Conservation (phyloP, 2,888 invertebrate species). For the Onthophagus sagittarius region DNA sequence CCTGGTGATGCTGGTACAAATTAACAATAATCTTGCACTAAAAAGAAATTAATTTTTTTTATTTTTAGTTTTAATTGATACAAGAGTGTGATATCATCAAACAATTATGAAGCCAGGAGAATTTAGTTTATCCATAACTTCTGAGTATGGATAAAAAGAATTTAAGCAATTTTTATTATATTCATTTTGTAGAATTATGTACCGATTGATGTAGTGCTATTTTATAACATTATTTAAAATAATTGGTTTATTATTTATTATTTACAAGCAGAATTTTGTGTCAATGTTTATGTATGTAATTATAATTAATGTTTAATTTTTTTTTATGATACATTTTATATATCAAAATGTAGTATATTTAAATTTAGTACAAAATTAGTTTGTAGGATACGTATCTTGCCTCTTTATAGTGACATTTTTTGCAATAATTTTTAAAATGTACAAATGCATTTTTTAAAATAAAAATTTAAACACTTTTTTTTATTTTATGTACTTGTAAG, state of each 20-base stretch:
- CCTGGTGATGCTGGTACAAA: slow-evolving; percentile 78
- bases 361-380: background rate
- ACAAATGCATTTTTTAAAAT: background rate
- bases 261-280: background rate
- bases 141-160: slow-evolving; percentile 74
- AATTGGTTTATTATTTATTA: background rate
- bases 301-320: background rate
- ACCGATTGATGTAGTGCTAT: slow-evolving; percentile 1
- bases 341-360: background rate
- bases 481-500: background rate
- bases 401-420: background rate
- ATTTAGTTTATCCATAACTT: slow-evolving; percentile 84
- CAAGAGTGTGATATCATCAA: slow-evolving; percentile 88
- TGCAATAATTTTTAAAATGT: background rate
- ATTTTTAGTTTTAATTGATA: slow-evolving; percentile 74
- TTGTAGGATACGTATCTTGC: background rate
- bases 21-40: too few relatives aligned
- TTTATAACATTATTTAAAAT: background rate
- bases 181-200: background rate
- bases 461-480: background rate
- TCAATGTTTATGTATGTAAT: background rate
- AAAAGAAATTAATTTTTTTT: too few relatives aligned
- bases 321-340: background rate
- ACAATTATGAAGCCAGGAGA: slow-evolving; percentile 77
- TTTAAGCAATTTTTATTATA: background rate